Evolutionary conservation across 2,797 vertebrate genomes (phyloP), one percentile per base, ranked within the genome.

Genomic region (Heteromormyrus szaboi): DNA sequence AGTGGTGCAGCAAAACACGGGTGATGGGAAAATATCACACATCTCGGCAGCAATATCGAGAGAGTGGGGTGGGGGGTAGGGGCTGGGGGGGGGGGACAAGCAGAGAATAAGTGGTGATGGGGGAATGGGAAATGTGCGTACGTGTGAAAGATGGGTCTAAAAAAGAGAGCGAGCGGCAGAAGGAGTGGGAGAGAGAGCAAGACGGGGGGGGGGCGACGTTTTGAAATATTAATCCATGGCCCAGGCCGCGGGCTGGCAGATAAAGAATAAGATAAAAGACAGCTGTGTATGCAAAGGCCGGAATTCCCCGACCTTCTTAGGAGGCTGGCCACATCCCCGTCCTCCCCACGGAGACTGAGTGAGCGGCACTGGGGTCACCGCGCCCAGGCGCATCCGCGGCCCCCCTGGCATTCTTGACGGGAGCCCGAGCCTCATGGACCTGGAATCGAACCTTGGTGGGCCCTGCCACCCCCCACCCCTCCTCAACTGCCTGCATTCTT

Each of bases 181-280:
- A 89, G 87, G 89, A 17, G 84, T 83, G 50, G 51, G 88, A 22
- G 46, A 68, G 29, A 76, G 53, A 91, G 91, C 91, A 85, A 12
- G 89, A 46, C 8, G 33, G 92, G 92, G 91, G 91, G 25, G 90
- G 93, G 94, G 94, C 95, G 92, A 81, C 92, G 90, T 92, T 95
- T 93, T 95, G 95, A 94, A 96, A 96, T 94, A 96, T 95, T 95
- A 95, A 96, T 95, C 95, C 91, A 56, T 62, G 84, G 59, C 51
- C 48, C 0, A 0, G 19, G 90, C 88, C 86, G 0, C 4, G 88
- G 90, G 68, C 86, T 88, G 72, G 7, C 44, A 86, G 53, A 72
- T 56, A 6, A 37, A 29, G 50, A 4, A 48, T 44, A 84, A 11
- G 72, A 56, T 37, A 53, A 83, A 59, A 33, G n/a, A 5, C 83